These are phyloP conservation scores for Drosophila ogumai DNA, from an alignment of 1,140 invertebrate genomes.

Conservation along the genomic window DNA sequence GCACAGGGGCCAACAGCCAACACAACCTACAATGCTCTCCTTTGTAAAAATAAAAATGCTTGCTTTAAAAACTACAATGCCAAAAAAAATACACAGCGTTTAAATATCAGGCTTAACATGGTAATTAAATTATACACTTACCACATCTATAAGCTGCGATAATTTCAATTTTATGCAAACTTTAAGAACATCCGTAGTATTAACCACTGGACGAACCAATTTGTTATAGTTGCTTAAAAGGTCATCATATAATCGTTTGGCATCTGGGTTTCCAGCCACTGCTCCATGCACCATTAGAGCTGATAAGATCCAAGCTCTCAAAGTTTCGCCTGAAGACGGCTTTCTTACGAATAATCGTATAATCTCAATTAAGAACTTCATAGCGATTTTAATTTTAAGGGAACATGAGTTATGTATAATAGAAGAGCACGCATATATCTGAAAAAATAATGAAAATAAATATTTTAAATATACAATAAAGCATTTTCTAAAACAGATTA, in stretches of 20 bases:
- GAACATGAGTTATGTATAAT: not conserved
- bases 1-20: too few species aligned
- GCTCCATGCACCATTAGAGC: constrained; percentile 86
- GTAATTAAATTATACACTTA: constrained; percentile 86
- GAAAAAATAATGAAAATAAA: not conserved
- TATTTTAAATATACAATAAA: not conserved
- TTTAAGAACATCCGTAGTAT: constrained; percentile 95
- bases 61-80: too few species aligned
- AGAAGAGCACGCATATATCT: not conserved
- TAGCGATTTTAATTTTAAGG: constrained; percentile 5
- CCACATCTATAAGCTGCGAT: constrained; percentile 97
- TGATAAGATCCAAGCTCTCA: constrained; percentile 84
- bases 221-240: constrained; percentile 97
- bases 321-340: constrained; percentile 84
- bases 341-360: constrained; percentile 62
- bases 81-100: not conserved
- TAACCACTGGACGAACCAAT: constrained; percentile 95
- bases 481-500: too few species aligned
- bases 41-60: too few species aligned
- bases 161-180: constrained; percentile 97
- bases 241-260: constrained; percentile 96
- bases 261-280: constrained; percentile 93
- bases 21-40: too few species aligned
- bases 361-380: constrained; percentile 40
- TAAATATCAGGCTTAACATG: not conserved